Evolutionary conservation across 2,797 vertebrate species (phyloP).

Genomic region (Pseudocheirus occidentalis): DNA sequence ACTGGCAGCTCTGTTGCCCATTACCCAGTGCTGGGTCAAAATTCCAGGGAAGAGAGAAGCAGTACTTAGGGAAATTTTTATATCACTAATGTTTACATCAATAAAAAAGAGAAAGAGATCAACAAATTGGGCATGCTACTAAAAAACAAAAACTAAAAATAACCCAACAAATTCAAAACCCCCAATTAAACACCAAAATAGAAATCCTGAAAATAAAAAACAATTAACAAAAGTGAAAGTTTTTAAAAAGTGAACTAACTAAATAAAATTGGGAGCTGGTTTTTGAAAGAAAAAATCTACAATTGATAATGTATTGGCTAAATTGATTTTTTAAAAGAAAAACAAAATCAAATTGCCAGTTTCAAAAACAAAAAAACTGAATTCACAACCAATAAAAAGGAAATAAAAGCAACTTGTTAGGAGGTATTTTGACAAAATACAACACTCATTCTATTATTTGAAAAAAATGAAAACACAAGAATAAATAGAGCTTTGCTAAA

Average conservation of each 20-base stretch:
- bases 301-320: neutral
- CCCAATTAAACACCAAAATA: neutral
- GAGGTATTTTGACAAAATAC: neutral
- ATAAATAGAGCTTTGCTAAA: neutral
- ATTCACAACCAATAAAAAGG: neutral
- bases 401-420: neutral
- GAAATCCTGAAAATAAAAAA: neutral
- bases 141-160: neutral
- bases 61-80: neutral
- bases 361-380: neutral
- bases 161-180: neutral
- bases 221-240: neutral
- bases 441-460: neutral
- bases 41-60: neutral
- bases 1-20: neutral
- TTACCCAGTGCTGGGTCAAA: neutral
- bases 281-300: neutral
- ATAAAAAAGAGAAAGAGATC: neutral
- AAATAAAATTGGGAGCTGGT: neutral
- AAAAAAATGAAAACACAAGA: neutral
- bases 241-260: neutral
- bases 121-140: neutral
- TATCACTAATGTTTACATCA: neutral
- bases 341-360: neutral
- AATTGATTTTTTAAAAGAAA: neutral